phyloP scores from a whole-genome alignment of 2,888 invertebrate species.

The Melanchra persicariae region DNA sequence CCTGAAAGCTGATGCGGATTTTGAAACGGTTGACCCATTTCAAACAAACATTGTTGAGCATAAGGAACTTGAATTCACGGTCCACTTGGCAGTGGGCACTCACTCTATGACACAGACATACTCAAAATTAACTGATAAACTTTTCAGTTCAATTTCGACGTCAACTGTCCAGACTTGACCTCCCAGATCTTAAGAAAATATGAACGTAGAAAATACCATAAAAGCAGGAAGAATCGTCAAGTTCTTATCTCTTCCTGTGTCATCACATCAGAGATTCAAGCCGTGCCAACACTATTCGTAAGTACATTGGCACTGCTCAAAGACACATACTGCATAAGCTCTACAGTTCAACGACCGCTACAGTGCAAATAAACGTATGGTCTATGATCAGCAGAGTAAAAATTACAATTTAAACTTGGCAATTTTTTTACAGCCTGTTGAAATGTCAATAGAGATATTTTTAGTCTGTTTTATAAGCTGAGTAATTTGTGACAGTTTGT shows the following conservation, averaged over 20 bases:
- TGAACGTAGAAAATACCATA: slow-evolving; percentile 11
- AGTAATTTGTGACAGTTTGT: slow-evolving; percentile 54
- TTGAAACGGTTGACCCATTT: slow-evolving; percentile 46
- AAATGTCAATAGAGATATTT: slow-evolving; percentile 32
- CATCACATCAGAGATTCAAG: slow-evolving; percentile 57
- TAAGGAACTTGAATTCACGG: slow-evolving; percentile 24
- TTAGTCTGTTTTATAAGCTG: slow-evolving; percentile 31
- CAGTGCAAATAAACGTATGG: slow-evolving; percentile 55
- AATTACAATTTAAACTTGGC: slow-evolving; percentile 35
- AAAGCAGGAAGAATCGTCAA: slow-evolving; percentile 48
- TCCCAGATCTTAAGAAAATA: slow-evolving; percentile 6
- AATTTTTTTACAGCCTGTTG: slow-evolving; percentile 27
- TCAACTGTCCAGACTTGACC: neutral
- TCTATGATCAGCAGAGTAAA: slow-evolving; percentile 45
- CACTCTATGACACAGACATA: neutral
- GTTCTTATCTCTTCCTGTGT: slow-evolving; percentile 53
- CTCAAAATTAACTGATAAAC: slow-evolving; percentile 1
- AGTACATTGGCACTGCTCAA: slow-evolving; percentile 59
- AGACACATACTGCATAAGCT: slow-evolving; percentile 51
- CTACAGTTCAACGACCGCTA: slow-evolving; percentile 49
- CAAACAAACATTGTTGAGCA: slow-evolving; percentile 32
- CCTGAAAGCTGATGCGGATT: slow-evolving; percentile 28
- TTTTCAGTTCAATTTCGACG: slow-evolving; percentile 12
- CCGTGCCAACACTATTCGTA: slow-evolving; percentile 52
- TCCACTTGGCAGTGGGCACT: neutral